Conservation (phyloP, 2,797 vertebrate species). For the Microctenopoma steveboyesi region DNA sequence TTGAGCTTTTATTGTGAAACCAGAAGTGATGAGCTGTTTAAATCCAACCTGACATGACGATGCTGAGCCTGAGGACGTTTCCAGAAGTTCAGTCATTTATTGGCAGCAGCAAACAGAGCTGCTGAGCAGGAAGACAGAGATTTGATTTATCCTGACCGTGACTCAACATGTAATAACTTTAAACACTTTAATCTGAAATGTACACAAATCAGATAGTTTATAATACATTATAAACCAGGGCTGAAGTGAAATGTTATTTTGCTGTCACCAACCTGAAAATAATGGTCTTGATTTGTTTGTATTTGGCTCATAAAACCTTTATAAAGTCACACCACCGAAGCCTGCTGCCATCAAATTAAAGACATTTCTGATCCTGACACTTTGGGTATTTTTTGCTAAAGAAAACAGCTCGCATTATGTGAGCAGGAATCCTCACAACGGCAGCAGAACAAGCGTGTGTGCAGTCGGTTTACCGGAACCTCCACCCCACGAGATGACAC, state of each 20-base stretch:
- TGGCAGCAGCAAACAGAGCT: conserved; percentile 38
- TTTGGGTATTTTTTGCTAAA: too few species aligned
- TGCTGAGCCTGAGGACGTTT: conserved; percentile 69
- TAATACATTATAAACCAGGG: neutral
- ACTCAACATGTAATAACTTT: conserved; percentile 48
- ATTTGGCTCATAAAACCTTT: too few species aligned
- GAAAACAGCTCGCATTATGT: too few species aligned
- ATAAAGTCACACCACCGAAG: too few species aligned
- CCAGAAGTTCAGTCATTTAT: conserved; percentile 77
- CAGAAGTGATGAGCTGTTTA: rapidly evolving
- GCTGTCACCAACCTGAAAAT: too few species aligned
- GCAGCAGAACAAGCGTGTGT: neutral
- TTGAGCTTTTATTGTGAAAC: conserved; percentile 63
- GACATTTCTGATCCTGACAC: too few species aligned
- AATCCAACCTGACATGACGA: neutral
- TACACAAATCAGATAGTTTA: neutral
- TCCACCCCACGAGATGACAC: neutral
- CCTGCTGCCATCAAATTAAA: too few species aligned
- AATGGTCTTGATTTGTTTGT: too few species aligned
- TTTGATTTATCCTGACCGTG: conserved; percentile 54
- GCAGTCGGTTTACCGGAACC: neutral
- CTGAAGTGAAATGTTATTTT: too few species aligned
- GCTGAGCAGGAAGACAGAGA: conserved; percentile 52
- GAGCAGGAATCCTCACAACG: neutral
- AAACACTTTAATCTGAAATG: neutral